These are phyloP conservation scores for Psettodes erumei DNA, from an alignment of 2,113 vertebrate genomes.

Conservation along the genomic window DNA sequence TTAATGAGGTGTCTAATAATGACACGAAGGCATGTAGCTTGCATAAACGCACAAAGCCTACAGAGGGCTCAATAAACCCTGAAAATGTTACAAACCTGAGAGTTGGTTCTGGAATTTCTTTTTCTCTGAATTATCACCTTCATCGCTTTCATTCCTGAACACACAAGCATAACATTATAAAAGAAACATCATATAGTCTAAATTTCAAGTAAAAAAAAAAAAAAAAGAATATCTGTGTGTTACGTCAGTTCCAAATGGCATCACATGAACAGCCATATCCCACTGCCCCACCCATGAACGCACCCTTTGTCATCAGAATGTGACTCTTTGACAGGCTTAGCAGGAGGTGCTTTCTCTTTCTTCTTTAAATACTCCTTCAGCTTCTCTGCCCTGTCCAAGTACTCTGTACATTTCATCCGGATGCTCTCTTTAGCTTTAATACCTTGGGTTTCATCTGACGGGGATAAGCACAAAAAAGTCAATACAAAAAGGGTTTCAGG, in stretches of 20 bases:
- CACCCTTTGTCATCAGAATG: slow-evolving; percentile 96
- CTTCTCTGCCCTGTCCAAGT: slow-evolving; percentile 96
- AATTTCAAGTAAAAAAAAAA: not conserved
- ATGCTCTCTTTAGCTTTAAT: slow-evolving; percentile 96
- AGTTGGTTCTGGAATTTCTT: slow-evolving; percentile 98
- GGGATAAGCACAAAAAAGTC: slow-evolving; percentile 24
- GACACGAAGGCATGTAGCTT: not conserved
- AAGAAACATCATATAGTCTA: not conserved
- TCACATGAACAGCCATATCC: not conserved
- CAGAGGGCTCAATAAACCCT: not conserved
- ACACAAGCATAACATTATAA: slow-evolving; percentile 40
- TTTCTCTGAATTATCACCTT: slow-evolving; percentile 94
- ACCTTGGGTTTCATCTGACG: slow-evolving; percentile 93
- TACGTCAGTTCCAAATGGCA: slow-evolving; percentile 17
- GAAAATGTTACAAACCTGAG: slow-evolving; percentile 85
- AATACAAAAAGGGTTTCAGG: not conserved
- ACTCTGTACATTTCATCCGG: slow-evolving; percentile 91
- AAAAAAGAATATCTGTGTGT: not conserved
- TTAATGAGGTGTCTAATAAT: not conserved
- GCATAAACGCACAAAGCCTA: not conserved
- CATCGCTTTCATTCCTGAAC: slow-evolving; percentile 96
- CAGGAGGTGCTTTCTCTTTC: slow-evolving; percentile 86
- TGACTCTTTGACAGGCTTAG: slow-evolving; percentile 94
- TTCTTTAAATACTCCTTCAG: slow-evolving; percentile 96
- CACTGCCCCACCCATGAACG: slow-evolving; percentile 55